phyloP scores from a whole-genome alignment of 2,888 invertebrate genomes.

The Drosophila picticornis region DNA sequence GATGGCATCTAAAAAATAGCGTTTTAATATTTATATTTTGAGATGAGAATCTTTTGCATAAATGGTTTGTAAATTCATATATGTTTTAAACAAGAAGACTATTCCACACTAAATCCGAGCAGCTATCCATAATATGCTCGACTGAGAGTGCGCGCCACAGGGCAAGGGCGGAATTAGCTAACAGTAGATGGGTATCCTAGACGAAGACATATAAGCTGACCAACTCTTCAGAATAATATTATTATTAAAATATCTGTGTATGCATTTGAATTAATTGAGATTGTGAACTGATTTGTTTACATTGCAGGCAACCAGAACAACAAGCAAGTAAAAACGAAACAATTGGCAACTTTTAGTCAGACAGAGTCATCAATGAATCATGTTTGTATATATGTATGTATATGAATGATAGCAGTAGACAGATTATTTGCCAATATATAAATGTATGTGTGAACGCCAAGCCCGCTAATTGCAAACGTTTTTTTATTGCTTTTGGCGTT shows the following conservation, averaged over 20 bases:
- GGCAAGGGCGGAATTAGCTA: no score
- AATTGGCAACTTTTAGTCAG: constrained; percentile 45
- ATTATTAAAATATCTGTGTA: no score
- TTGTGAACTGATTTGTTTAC: constrained; percentile 30
- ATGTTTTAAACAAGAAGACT: background rate
- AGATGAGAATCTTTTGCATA: background rate
- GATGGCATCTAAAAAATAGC: constrained; percentile 29
- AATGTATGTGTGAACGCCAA: constrained; percentile 15
- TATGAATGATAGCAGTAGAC: constrained; percentile 23
- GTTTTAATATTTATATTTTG: background rate
- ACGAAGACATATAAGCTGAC: no score
- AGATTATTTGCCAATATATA: constrained; percentile 19
- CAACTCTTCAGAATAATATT: background rate
- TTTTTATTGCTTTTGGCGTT: constrained; percentile 12
- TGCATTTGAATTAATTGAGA: constrained; percentile 3
- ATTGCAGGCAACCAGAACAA: background rate
- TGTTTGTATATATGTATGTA: constrained; percentile 17
- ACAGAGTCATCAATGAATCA: constrained; percentile 56
- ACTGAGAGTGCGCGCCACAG: background rate
- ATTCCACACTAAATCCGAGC: background rate
- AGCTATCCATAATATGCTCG: background rate
- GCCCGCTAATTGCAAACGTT: constrained; percentile 59
- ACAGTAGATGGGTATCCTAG: no score
- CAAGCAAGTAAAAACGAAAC: background rate
- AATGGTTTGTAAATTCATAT: background rate